Evolutionary conservation across 1,140 invertebrate genomes (phyloP), one percentile per base, ranked within the genome.

Genomic region (Gryon sp.): DNA sequence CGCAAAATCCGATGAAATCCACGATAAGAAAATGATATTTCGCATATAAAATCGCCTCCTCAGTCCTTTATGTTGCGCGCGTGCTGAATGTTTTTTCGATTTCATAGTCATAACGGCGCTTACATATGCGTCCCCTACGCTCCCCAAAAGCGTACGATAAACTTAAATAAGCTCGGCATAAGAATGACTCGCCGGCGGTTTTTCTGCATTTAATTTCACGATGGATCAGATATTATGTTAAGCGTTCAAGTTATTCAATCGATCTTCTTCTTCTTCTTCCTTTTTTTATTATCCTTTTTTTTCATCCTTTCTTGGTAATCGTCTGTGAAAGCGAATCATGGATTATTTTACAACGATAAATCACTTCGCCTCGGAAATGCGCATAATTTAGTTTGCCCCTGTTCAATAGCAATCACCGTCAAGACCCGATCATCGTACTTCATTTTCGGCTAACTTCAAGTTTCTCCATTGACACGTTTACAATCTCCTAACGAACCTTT

Each of bases 161-260:
- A 78, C 52, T 65, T 41, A 72, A 77, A 72, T 60, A 72, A 72
- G 53, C 32, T 50, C 48, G 41, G 16, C 46, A 50, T 81, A 82
- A 80, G 57, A 62, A 82, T 78, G 75, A 57, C 63, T 78, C n/a
- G n/a, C n/a, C n/a, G 74, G 81, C 50, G 77, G 81, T 80, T 83
- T 82, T 79, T 50, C n/a, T n/a, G 82, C 84, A 81, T 83, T 83
- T 84, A 52, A 78, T 75, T 55, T 66, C 79, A 48, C 73, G 75
- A 72, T 72, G 73, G 78, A 84, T 83, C 82, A 79, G 83, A 84
- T 84, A 84, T 84, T 84, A 84, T 83, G 82, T 84, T 84, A 84
- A 84, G 76, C 82, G 81, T 83, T 80, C 79, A 79, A 82, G 82
- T 80, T 81, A 84, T 83, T 84, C 83, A 83, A 77, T 83, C 81